Conservation (phyloP, 2,113 vertebrate species). For the Empidonax traillii region DNA sequence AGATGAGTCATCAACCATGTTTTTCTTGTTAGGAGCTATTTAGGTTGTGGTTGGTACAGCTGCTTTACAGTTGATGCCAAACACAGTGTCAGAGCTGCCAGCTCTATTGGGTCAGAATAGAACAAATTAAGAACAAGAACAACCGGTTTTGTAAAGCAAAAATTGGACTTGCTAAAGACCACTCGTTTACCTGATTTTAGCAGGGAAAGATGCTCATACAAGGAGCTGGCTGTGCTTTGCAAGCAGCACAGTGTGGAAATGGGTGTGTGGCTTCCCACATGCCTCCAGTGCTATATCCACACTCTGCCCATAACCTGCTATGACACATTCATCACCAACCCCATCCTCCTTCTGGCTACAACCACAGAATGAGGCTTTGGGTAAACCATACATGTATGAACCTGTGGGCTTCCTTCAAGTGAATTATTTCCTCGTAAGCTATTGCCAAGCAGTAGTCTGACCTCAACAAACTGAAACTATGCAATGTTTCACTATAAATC, state of each 20-base stretch:
- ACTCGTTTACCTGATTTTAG: background rate
- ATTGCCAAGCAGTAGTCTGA: background rate
- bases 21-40: conserved; percentile 37
- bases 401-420: background rate
- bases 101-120: conserved; percentile 1
- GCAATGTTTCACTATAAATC: background rate
- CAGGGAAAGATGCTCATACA: background rate
- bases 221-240: background rate
- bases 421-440: background rate
- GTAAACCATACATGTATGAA: background rate
- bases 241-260: background rate
- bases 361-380: background rate
- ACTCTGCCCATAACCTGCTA: background rate
- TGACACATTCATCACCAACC: accelerated
- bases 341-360: background rate
- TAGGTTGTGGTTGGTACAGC: background rate
- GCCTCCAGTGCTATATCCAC: background rate
- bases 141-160: background rate
- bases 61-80: conserved; percentile 20
- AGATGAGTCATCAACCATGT: background rate
- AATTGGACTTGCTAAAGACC: background rate
- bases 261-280: background rate
- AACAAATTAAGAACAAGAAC: background rate
- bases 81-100: background rate
- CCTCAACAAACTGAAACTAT: background rate